Base-by-base conservation (phyloP, 2,888 invertebrate genomes). In the Metopia argyrocephala region DNA sequence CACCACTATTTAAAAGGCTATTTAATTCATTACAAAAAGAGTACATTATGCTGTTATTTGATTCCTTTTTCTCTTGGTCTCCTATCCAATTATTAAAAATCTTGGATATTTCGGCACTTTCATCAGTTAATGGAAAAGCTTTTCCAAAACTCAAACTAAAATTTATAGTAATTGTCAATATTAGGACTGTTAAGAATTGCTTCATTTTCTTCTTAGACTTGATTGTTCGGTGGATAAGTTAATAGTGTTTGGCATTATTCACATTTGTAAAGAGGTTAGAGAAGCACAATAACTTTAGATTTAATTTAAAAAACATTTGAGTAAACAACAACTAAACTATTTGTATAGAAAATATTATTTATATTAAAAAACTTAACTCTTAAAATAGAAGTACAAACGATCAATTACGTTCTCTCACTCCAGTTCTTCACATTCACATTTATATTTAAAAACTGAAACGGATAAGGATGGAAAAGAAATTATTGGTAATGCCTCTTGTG, bases 401-500 rank as follows among this genome's bases (percentile, higher is more conserved):
- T n/a, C n/a, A n/a, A n/a, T n/a, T n/a, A n/a, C n/a, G n/a, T n/a
- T n/a, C n/a, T n/a, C n/a, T n/a, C n/a, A n/a, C n/a, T n/a, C 76
- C 79, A 92, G 92, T 73, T 91, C 91, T 87, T 91, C 92, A 25
- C 94, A 94, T 88, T 92, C 92, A 38, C 91, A 92, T 84, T 89
- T 94, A 70, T 94, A 94, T 89, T 89, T 94, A 85, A 92, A 93
- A 86, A 87, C 88, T 12, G 91, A 91, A 78, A 91, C 92, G 4
- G 92, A 92, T 83, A 91, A 91, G 45, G 90, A 90, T 78, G 89
- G 89, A 54, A 88, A 89, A 76, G 91, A 91, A 56, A 78, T 87
- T 1, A 88, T 94, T 85, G 96, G 96, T 1, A 94, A 94, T 88
- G 93, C 94, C 76, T 96, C 96, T 31, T 98, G 97, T 92, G 96